Conservation (phyloP, 2,888 invertebrate genomes). For the Abrostola tripartita region DNA sequence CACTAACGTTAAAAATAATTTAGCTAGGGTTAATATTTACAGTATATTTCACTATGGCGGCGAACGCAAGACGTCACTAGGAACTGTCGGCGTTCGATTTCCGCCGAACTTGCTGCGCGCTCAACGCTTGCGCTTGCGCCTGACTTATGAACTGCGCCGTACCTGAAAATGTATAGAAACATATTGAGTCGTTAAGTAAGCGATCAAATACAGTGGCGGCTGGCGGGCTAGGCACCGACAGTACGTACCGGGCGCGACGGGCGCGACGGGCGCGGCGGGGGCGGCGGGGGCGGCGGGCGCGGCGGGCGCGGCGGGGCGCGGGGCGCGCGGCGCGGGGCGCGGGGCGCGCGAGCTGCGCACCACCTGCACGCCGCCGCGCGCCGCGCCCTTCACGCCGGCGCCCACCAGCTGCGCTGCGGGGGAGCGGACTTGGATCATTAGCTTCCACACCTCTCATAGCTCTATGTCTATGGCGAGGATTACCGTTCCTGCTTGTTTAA, state of each 20-base stretch:
- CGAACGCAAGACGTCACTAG: slow-evolving; percentile 68
- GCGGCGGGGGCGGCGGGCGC: slow-evolving; percentile 35
- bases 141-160: slow-evolving; percentile 82
- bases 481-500: too few relatives aligned
- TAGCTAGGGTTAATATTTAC: slow-evolving; percentile 70
- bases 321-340: slow-evolving; percentile 54
- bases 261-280: slow-evolving; percentile 33
- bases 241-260: too few relatives aligned
- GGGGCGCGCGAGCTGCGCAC: slow-evolving; percentile 69
- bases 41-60: slow-evolving; percentile 67
- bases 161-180: slow-evolving; percentile 64
- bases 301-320: slow-evolving; percentile 42
- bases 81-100: slow-evolving; percentile 87
- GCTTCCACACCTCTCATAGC: too few relatives aligned
- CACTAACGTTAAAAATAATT: slow-evolving; percentile 63
- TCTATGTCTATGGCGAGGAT: too few relatives aligned
- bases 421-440: too few relatives aligned
- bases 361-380: slow-evolving; percentile 77
- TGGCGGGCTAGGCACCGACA: too few relatives aligned
- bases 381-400: slow-evolving; percentile 89
- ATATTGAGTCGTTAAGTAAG: not conserved
- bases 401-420: slow-evolving; percentile 89
- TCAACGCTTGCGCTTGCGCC: slow-evolving; percentile 79
- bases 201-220: too few relatives aligned
- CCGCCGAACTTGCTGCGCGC: slow-evolving; percentile 81